Percentiles rank a stretch among this genome's conserved stretches.
phyloP scores from a whole-genome alignment of 2,888 invertebrate genomes.

The Melikaiella ostensackeni region DNA sequence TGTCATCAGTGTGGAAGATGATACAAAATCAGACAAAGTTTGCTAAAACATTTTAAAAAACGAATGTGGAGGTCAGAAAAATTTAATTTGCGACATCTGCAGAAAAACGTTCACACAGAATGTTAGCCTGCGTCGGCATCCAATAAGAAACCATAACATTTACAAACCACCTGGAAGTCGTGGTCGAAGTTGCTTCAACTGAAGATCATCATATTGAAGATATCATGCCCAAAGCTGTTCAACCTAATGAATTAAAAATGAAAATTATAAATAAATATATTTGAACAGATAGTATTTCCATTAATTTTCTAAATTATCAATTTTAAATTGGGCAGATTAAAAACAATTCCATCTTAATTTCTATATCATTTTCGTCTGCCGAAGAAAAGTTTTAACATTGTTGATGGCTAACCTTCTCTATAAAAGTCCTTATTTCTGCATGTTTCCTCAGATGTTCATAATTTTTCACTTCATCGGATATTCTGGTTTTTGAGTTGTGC shows the following conservation, averaged over 20 bases:
- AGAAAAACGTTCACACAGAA: slow-evolving; percentile 84
- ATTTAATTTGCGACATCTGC: slow-evolving; percentile 84
- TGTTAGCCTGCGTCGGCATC: slow-evolving; percentile 77
- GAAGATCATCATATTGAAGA: slow-evolving; percentile 3
- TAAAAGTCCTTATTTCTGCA: background rate
- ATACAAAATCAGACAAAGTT: slow-evolving; percentile 80
- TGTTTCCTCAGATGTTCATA: background rate
- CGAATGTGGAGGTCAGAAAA: slow-evolving; percentile 84
- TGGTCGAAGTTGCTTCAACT: slow-evolving; percentile 12
- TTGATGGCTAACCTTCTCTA: background rate
- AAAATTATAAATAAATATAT: background rate
- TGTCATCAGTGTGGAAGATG: slow-evolving; percentile 73
- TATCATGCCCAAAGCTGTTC: background rate
- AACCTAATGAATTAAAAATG: background rate
- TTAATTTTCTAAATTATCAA: background rate
- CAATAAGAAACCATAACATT: slow-evolving; percentile 63
- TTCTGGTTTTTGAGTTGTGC: background rate
- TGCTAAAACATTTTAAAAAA: slow-evolving; percentile 85
- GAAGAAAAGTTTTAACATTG: background rate
- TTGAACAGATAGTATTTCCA: background rate
- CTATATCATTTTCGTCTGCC: background rate
- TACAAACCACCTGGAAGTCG: slow-evolving; percentile 53
- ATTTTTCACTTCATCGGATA: background rate
- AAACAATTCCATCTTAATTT: too few relatives aligned
- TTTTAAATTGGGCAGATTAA: background rate